Percentiles rank a stretch among this genome's conserved stretches.
phyloP scores from a whole-genome alignment of 2,797 vertebrate genomes.

The Mus minutoides region DNA sequence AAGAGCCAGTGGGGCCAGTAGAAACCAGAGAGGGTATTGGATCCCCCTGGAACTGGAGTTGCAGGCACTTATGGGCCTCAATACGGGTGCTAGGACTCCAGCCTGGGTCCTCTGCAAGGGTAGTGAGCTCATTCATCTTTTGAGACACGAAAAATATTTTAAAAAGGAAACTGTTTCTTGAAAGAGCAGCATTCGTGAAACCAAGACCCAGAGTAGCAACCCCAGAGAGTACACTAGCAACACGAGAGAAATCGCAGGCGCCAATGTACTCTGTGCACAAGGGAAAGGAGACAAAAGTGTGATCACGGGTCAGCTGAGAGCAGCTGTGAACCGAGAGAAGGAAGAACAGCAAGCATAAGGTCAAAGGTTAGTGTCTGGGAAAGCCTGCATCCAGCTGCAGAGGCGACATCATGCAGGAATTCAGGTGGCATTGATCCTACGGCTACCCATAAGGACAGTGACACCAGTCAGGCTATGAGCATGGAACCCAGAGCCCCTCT shows the following conservation, averaged over 20 bases:
- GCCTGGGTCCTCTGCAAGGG: not conserved
- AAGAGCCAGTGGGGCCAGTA: not conserved
- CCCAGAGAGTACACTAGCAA: not conserved
- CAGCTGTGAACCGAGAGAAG: not conserved
- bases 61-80: too few relatives aligned
- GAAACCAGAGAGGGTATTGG: not conserved
- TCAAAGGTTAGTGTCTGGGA: not conserved
- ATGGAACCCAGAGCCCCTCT: not conserved
- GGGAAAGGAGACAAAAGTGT: not conserved
- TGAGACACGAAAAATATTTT: not conserved
- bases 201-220: not conserved
- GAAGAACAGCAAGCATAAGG: not conserved
- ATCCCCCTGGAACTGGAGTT: not conserved
- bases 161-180: not conserved
- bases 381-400: not conserved
- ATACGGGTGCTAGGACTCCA: not conserved
- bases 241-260: accelerated
- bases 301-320: not conserved
- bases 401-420: not conserved
- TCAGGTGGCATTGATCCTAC: not conserved
- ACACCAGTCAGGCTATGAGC: not conserved
- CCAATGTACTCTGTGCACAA: accelerated
- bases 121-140: not conserved
- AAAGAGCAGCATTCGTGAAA: not conserved
- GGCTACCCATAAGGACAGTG: not conserved